Base-by-base conservation (phyloP, 2,888 invertebrate species). In the Phyllotreta cruciferae region DNA sequence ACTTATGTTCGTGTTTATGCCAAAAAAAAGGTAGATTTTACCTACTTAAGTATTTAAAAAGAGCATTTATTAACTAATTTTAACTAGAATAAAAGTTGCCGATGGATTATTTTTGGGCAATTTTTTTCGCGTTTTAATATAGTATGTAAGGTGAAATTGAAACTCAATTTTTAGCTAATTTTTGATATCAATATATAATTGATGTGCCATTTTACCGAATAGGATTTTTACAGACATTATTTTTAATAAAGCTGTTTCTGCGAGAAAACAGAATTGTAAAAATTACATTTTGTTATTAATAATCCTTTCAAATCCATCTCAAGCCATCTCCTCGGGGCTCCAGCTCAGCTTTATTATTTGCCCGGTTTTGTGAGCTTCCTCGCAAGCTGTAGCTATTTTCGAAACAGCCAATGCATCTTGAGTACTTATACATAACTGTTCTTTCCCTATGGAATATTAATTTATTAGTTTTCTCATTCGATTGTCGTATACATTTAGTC, bases 371-470 rank as follows among this genome's bases (percentile, higher is more conserved):
- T 83, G 85, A 11, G 87, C 84, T 69, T 85, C 79, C 70, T 87
- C 87, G 14, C 84, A 84, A 0, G 86, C 86, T 0, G 82, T 79
- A 0, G 87, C 86, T 52, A 88, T 84, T 74, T 84, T 85, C 66
- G 81, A 83, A 10, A 87, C 83, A 0, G 86, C 87, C 35, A 87
- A 75, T 1, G 83, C 84, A 70, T 87, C 85, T 70, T 82, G 82
- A 24, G 82, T 80, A 1, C 81, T 80, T 0, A 88, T 83, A 0
- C 77, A 74, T 1, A 78, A 62, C n/a, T 79, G 67, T 0, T 70
- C 73, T 64, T 80, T 80, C 3, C 77, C 79, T 79, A 64, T 10
- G 66, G 61, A 24, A n/a, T 38, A 63, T 39, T 36, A n/a, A n/a
- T n/a, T n/a, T n/a, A n/a, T n/a, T n/a, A n/a, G n/a, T n/a, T n/a